These are phyloP conservation scores for Diabrotica balteata DNA, from an alignment of 2,888 invertebrate species.

Conservation along the genomic window DNA sequence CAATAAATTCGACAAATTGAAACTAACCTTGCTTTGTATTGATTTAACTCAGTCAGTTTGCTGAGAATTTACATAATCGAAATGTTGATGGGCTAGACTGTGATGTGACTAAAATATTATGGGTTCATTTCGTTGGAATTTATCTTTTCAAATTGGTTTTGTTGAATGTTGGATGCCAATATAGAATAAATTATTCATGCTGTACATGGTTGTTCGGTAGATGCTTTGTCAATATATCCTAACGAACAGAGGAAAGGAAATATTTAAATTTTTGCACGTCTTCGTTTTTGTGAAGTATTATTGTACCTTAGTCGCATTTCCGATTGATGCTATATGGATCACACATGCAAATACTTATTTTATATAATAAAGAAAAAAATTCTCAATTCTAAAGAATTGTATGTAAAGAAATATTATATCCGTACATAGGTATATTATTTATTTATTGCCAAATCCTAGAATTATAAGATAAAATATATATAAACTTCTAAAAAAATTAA, in stretches of 20 bases:
- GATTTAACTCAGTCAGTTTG: constrained; percentile 21
- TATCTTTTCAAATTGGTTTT: constrained; percentile 21
- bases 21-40: constrained; percentile 26
- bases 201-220: constrained; percentile 8
- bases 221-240: constrained; percentile 23
- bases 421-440: too few species aligned
- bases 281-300: too few species aligned
- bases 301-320: too few species aligned
- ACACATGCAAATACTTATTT: too few species aligned
- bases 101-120: constrained; percentile 27
- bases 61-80: constrained; percentile 19
- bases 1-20: constrained; percentile 25
- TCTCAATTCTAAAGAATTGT: too few species aligned
- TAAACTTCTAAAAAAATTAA: too few species aligned
- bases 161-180: constrained; percentile 22
- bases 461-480: too few species aligned
- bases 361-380: too few species aligned
- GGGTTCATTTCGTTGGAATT: constrained; percentile 21
- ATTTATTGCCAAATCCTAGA: too few species aligned
- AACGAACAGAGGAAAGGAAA: not conserved
- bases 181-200: constrained; percentile 22
- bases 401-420: too few species aligned
- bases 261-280: constrained; percentile 16
- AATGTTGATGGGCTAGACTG: constrained; percentile 19
- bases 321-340: too few species aligned